phyloP scores from a whole-genome alignment of 2,797 vertebrate genomes.

The Phoxinus dragarum region DNA sequence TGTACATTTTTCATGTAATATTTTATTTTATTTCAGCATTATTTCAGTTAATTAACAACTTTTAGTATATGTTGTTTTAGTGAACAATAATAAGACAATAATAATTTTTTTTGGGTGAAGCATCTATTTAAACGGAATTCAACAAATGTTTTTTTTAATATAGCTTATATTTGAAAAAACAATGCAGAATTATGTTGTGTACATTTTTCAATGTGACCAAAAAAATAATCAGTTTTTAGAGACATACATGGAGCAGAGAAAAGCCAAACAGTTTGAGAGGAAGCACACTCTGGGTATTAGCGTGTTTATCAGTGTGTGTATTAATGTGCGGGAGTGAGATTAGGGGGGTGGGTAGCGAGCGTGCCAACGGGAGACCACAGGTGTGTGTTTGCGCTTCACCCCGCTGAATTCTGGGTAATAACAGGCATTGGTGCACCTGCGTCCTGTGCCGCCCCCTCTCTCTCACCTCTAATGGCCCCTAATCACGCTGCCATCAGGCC shows the following conservation, averaged over 20 bases:
- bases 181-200: not conserved
- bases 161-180: not conserved
- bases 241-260: not conserved
- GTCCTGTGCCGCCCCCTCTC: constrained; percentile 60
- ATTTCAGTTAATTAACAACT: not conserved
- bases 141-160: not conserved
- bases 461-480: constrained; percentile 84
- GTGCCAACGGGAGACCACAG: constrained; percentile 78
- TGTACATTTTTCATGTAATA: not conserved
- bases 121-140: not conserved
- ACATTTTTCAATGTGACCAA: not conserved
- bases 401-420: constrained; percentile 80
- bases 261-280: not conserved
- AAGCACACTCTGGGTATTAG: constrained; percentile 51
- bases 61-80: not conserved
- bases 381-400: constrained; percentile 74
- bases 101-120: not conserved
- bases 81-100: not conserved
- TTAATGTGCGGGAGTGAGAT: constrained; percentile 57
- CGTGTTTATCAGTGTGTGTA: constrained; percentile 66
- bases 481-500: constrained; percentile 80
- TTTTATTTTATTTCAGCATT: not conserved
- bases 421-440: constrained; percentile 79
- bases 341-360: constrained; percentile 49
- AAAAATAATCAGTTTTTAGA: not conserved